These are phyloP conservation scores for Lasiommata megera DNA, from an alignment of 2,888 invertebrate species.

Conservation along the genomic window DNA sequence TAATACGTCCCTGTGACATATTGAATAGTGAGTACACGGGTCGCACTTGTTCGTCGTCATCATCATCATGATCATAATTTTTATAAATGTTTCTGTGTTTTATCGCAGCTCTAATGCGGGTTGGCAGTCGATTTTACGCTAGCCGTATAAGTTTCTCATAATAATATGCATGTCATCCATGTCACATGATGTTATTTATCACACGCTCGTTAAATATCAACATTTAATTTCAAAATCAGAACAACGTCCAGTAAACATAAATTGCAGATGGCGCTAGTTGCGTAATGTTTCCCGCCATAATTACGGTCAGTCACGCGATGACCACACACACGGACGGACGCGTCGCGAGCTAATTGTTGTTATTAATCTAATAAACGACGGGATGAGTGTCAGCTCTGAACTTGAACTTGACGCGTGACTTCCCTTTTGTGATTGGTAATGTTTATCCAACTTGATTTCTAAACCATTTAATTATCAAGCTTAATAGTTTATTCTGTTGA, in stretches of 20 bases:
- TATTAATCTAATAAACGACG: constrained; percentile 56
- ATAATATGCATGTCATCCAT: neutral
- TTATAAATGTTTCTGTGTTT: no score
- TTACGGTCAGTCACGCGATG: constrained; percentile 65
- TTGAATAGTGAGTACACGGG: no score
- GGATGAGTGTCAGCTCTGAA: constrained; percentile 33
- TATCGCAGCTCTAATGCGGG: no score
- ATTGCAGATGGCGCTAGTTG: constrained; percentile 43
- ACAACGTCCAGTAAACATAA: constrained; percentile 16
- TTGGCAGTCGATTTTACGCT: no score
- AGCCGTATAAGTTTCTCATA: neutral
- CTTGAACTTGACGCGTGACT: constrained; percentile 33
- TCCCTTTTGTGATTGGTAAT: constrained; percentile 24
- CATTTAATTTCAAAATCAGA: constrained; percentile 18
- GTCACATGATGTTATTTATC: constrained; percentile 6
- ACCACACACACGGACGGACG: constrained; percentile 62
- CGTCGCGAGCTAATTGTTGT: constrained; percentile 51
- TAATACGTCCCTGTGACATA: no score
- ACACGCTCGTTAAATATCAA: neutral
- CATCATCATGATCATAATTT: no score
- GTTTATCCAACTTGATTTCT: constrained; percentile 6
- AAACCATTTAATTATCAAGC: neutral
- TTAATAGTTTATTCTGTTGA: neutral
- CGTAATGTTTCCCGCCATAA: constrained; percentile 42
- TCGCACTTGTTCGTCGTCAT: no score